phyloP scores from a whole-genome alignment of 2,888 invertebrate species.

The Spicauda simplicius region DNA sequence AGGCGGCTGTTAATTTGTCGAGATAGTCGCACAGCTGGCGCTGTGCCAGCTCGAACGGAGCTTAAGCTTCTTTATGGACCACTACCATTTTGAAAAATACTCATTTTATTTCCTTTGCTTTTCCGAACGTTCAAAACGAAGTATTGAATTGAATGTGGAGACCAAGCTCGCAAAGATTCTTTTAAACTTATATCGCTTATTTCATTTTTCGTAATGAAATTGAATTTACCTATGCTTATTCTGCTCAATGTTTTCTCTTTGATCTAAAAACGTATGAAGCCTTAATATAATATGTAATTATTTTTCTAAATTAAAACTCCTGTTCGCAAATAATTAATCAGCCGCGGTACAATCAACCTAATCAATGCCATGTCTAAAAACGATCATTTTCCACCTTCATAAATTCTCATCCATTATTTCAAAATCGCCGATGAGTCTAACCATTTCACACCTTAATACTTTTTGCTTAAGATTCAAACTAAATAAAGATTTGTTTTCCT shows the following conservation, averaged over 20 bases:
- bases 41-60: constrained; percentile 40
- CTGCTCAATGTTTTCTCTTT: not conserved
- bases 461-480: constrained; percentile 18
- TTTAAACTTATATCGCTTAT: not conserved
- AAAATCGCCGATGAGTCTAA: constrained; percentile 1
- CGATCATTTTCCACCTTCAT: constrained; percentile 5
- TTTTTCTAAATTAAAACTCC: not conserved
- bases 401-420: constrained; percentile 2
- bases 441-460: constrained; percentile 10
- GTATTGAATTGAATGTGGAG: constrained; percentile 14
- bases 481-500: constrained; percentile 1
- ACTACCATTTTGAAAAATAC: constrained; percentile 13
- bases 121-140: not conserved
- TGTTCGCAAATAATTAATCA: not conserved
- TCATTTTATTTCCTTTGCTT: constrained; percentile 11
- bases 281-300: not conserved
- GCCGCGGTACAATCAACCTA: not conserved
- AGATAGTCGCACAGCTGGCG: constrained; percentile 40
- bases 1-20: constrained; percentile 42
- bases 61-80: constrained; percentile 34
- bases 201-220: not conserved
- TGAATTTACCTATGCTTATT: not conserved
- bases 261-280: too few species aligned
- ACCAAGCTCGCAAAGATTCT: not conserved
- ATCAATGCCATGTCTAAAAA: constrained; percentile 4